Evolutionary conservation across 2,113 vertebrate species (phyloP).

Genomic region (Climacteris rufus): DNA sequence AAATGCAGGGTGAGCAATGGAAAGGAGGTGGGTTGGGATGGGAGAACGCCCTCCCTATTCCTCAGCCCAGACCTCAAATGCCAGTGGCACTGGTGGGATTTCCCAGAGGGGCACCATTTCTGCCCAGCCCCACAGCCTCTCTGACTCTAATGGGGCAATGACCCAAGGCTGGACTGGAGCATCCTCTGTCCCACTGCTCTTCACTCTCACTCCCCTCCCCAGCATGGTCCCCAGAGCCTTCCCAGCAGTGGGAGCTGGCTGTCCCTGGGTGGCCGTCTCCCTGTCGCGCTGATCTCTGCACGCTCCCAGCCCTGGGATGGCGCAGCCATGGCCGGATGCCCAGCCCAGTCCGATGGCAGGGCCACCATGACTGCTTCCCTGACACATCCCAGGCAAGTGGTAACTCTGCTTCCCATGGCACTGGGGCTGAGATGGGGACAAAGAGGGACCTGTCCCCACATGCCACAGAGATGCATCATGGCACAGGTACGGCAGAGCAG

Average conservation of each 20-base stretch:
- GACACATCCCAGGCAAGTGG: rapidly evolving
- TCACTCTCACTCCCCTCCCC: not conserved
- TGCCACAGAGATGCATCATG: not conserved
- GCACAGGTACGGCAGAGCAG: not conserved
- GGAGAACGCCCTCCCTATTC: rapidly evolving
- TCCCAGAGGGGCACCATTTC: not conserved
- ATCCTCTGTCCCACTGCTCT: not conserved
- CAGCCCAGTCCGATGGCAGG: rapidly evolving
- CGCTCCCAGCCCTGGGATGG: not conserved
- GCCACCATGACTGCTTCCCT: not conserved
- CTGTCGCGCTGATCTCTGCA: rapidly evolving
- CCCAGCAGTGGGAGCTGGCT: not conserved
- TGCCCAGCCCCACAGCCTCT: not conserved
- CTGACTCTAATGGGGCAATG: rapidly evolving
- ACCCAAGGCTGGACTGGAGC: not conserved
- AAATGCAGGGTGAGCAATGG: not conserved
- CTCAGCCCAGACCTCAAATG: not conserved
- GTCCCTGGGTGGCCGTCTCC: not conserved
- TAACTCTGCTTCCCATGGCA: not conserved
- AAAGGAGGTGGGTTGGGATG: not conserved
- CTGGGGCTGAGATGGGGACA: not conserved
- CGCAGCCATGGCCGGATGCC: not conserved
- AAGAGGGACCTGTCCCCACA: rapidly evolving
- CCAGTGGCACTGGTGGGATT: not conserved
- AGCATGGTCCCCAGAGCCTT: not conserved